Conservation (phyloP, 2,113 vertebrate genomes). For the Podarcis raffonei region DNA sequence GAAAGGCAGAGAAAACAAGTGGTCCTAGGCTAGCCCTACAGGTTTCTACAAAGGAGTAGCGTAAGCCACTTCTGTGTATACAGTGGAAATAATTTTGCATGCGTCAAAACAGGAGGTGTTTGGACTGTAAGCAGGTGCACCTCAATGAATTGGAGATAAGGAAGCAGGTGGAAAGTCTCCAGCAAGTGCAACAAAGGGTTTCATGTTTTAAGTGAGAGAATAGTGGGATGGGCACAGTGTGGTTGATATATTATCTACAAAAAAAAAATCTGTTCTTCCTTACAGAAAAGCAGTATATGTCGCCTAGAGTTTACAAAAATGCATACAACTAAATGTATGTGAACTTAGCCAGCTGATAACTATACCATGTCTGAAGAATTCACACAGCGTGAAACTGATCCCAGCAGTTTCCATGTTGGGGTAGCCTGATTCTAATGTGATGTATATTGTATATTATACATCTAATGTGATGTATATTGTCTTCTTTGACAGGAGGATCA, state of each 20-base stretch:
- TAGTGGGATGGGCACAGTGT: fast-evolving
- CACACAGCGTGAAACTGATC: neutral
- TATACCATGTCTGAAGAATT: neutral
- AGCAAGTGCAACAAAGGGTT: fast-evolving
- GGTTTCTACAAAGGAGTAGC: neutral
- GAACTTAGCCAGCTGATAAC: too few species aligned
- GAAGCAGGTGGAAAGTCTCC: conserved; percentile 2
- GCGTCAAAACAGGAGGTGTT: neutral
- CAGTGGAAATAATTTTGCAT: conserved; percentile 51
- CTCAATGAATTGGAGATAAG: fast-evolving
- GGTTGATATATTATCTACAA: neutral
- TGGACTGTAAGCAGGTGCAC: conserved; percentile 1
- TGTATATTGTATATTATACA: too few species aligned
- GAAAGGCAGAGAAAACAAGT: neutral
- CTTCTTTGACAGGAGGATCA: neutral
- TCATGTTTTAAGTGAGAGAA: fast-evolving
- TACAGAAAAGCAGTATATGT: neutral
- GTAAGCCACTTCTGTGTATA: conserved; percentile 37
- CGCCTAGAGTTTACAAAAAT: neutral
- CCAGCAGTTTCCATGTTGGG: neutral
- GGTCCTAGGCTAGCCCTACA: neutral
- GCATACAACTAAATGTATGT: too few species aligned
- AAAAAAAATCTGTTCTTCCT: neutral
- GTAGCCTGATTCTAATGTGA: neutral
- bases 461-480: neutral